These are phyloP conservation scores for Microcebus jonahi DNA, from an alignment of 2,113 vertebrate genomes.

Conservation along the genomic window DNA sequence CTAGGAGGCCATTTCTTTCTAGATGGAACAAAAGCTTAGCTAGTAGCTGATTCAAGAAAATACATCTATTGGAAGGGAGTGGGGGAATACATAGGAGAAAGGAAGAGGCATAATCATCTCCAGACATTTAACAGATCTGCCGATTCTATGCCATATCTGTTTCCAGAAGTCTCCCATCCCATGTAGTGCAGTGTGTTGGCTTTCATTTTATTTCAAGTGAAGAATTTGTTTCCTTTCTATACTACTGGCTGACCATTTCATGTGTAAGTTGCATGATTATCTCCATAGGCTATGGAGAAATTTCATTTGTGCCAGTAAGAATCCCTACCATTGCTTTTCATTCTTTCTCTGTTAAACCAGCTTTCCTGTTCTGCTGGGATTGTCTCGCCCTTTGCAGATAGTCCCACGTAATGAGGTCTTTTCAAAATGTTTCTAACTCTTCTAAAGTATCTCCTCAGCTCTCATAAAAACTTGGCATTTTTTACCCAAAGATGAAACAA, in stretches of 20 bases:
- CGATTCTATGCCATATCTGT: background rate
- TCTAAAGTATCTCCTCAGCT: background rate
- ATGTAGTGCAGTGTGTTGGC: background rate
- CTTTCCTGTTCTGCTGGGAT: background rate
- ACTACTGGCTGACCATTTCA: background rate
- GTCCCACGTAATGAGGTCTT: background rate
- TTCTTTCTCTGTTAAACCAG: background rate
- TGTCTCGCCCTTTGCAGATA: background rate
- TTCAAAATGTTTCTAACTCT: background rate
- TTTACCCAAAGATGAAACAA: background rate
- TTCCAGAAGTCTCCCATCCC: background rate
- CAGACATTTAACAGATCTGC: background rate
- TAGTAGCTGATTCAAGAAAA: slow-evolving; percentile 27
- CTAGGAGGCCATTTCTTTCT: no score
- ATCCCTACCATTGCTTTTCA: background rate
- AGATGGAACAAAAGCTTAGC: no score
- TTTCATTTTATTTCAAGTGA: background rate
- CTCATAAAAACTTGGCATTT: background rate
- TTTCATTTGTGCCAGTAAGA: background rate
- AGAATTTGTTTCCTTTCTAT: background rate
- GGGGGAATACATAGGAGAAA: background rate
- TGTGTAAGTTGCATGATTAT: background rate
- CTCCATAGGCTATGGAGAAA: background rate
- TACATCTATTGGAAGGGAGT: background rate
- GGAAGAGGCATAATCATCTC: background rate